Conservation (phyloP, 2,797 vertebrate species). For the Phalanger gymnotis region DNA sequence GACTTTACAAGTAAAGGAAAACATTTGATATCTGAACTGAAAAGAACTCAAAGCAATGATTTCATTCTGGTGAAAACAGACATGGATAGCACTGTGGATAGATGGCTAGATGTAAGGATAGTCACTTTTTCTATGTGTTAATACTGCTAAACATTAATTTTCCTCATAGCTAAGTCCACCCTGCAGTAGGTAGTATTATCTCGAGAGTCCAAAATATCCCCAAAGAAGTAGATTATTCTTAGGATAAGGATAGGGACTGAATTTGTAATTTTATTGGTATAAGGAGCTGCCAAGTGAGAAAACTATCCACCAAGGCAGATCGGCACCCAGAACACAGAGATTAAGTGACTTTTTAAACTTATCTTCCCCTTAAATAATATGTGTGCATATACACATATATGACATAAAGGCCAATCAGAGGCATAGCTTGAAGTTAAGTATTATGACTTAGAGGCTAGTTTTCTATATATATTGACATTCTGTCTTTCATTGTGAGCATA, state of each 20-base stretch:
- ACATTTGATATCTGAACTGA: constrained; percentile 91
- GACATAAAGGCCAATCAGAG: neutral
- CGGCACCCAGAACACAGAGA: neutral
- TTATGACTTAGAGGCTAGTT: neutral
- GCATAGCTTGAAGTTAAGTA: neutral
- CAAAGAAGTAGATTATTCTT: neutral
- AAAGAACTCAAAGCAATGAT: constrained; percentile 88
- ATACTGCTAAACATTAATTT: neutral
- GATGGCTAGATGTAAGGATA: constrained; percentile 93
- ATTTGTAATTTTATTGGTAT: neutral
- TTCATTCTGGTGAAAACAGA: constrained; percentile 86
- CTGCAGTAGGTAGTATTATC: neutral
- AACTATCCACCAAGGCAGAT: neutral
- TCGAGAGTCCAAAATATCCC: no score
- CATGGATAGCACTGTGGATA: constrained; percentile 90
- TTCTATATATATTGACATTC: neutral
- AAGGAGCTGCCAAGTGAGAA: neutral
- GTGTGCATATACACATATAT: neutral
- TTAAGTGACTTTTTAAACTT: neutral
- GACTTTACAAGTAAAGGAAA: constrained; percentile 92
- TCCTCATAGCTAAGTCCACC: neutral
- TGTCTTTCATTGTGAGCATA: neutral
- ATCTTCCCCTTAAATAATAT: neutral
- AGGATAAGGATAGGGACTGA: neutral
- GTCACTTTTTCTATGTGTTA: neutral